phyloP scores from a whole-genome alignment of 2,888 invertebrate species.

The Folsomia candida region DNA sequence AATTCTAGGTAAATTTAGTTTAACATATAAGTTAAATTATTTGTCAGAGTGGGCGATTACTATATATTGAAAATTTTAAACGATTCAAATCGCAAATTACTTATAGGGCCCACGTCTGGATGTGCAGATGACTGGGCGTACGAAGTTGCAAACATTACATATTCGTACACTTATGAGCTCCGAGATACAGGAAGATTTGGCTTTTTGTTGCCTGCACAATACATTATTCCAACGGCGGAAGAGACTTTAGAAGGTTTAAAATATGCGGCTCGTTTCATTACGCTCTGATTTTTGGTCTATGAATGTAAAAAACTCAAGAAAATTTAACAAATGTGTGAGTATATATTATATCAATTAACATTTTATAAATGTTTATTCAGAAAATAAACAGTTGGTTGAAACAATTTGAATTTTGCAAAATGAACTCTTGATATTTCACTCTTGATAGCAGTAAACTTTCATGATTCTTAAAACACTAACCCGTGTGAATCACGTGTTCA shows the following conservation, averaged over 20 bases:
- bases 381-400: not conserved
- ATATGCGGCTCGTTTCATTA: not conserved
- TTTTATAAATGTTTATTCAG: not conserved
- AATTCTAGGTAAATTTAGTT: no score
- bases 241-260: slow-evolving; percentile 10
- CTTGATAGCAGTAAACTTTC: no score
- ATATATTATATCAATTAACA: no score
- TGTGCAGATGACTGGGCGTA: slow-evolving; percentile 51
- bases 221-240: slow-evolving; percentile 51
- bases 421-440: no score
- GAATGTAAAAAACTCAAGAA: not conserved
- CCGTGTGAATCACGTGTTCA: no score
- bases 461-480: no score
- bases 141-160: slow-evolving; percentile 19
- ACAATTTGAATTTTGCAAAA: no score
- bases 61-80: no score
- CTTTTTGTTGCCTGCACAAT: slow-evolving; percentile 54
- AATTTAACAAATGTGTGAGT: no score
- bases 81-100: no score
- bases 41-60: no score
- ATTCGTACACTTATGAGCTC: slow-evolving; percentile 56
- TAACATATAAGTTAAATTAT: no score
- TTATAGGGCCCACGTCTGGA: slow-evolving; percentile 28
- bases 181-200: slow-evolving; percentile 55
- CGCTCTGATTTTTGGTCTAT: not conserved